Base-by-base conservation (phyloP, 37 sponge, comb jelly and placozoan genomes). In the Bolinopsis microptera region DNA sequence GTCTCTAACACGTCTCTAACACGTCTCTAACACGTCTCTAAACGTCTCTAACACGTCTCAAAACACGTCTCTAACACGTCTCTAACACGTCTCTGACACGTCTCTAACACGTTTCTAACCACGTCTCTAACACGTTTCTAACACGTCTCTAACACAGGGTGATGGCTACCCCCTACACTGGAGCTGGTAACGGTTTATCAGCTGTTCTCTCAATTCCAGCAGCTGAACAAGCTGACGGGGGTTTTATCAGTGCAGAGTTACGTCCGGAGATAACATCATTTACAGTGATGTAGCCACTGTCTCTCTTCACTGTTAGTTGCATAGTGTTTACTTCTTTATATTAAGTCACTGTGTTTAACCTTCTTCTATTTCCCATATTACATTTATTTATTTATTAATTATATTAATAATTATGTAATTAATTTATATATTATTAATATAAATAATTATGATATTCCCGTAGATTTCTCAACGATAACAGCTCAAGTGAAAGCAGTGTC, bases 201-300 rank as follows among this genome's bases (percentile, higher is more conserved):
- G 61, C 61, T 48, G 13, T 48, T 48, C 13, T 48, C 9, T 48
- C 61, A 18, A 48, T 48, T 13, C 13, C 61, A 48, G 5, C 61
- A 18, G 61, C 61, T 18, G 61, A 48, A 13, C 5, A 72, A n/a
- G 13, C 27, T 72, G 22, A 72, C 75, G 75, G 31, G 13, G 75
- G 75, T 30, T 72, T n/a, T 72, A 72, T n/a, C 75, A 72, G 75
- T 72, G 75, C 75, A 5, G 31, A 28, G 75, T 28, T 21, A 28
- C 18, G 2, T 30, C 27, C 26, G 75, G 75, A n/a, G 75, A 72
- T 28, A 5, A 30, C 5, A 21, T 28, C 13, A 72, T 72, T 21
- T 72, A 72, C 18, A 72, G 75, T n/a, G 31, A 72, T 72, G 75
- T 72, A 24, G 75, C 75, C 26, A 5, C 75, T 24, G 75, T 72